Evolutionary conservation across 2,888 invertebrate genomes (phyloP), one percentile per base, ranked within the genome.

Genomic region (Operophtera brumata): DNA sequence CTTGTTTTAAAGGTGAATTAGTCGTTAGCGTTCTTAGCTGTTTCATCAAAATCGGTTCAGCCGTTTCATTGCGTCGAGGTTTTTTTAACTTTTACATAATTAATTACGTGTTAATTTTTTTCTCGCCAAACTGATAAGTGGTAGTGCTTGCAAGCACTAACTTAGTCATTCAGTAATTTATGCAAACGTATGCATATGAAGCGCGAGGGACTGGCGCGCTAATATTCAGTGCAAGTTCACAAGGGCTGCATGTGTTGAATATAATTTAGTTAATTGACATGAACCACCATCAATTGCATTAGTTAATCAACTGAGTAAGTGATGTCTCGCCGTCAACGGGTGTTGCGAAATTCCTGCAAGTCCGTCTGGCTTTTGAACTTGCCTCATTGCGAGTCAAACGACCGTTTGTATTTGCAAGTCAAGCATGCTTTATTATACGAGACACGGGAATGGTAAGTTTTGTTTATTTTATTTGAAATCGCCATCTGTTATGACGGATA

Each of bases 241-340:
- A 39, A 43, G 40, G 30, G 26, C 34, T 45, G 40, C 50, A 7
- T 30, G 8, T 13, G 13, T 8, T n/a, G 10, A 11, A 30, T 41
- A 40, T 47, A 50, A 39, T 50, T 40, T 28, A 46, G 55, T 55
- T 55, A 49, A 34, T 50, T 45, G 54, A 55, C 54, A 50, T 46
- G 36, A 36, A 49, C 49, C 45, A 49, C 46, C 51, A 49, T 42
- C 54, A 55, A 55, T 55, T 55, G 46, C 14, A 10, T 36, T 42
- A 35, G 50, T 50, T 46, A 50, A 55, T 50, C 42, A 32, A 40
- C 40, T 49, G 49, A 36, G 39, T 8, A 34, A 41, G 39, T 8
- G 26, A 2, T 28, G 54, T 49, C 54, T 49, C 54, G 45, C 10
- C 40, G 35, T 20, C 20, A 2, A 20, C 20, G 20, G 20, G 20